phyloP scores from a whole-genome alignment of 2,113 vertebrate species.

The Oplegnathus fasciatus region DNA sequence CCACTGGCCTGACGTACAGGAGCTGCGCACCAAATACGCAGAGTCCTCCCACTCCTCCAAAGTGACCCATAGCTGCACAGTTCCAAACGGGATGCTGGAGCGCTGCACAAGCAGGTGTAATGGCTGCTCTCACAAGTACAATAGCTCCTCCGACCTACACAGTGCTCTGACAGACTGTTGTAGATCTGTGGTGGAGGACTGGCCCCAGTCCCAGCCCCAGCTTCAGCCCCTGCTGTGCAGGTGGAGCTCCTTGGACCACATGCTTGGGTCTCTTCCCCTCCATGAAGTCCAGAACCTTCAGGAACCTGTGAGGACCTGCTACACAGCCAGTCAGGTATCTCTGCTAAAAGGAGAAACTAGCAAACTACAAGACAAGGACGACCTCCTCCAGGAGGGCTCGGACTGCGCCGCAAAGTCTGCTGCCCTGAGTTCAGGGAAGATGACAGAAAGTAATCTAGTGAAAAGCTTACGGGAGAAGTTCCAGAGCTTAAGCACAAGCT shows the following conservation, averaged over 20 bases:
- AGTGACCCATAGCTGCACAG: constrained; percentile 67
- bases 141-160: constrained; percentile 50
- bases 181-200: constrained; percentile 45
- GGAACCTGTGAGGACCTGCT: constrained; percentile 53
- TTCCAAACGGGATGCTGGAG: constrained; percentile 79
- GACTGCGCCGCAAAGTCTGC: constrained; percentile 59
- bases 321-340: constrained; percentile 78
- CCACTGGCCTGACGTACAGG: constrained; percentile 91
- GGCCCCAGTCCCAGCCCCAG: constrained; percentile 39
- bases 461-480: constrained; percentile 94
- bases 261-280: constrained; percentile 63
- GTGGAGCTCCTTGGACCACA: constrained; percentile 81
- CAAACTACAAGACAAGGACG: constrained; percentile 25
- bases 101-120: constrained; percentile 39
- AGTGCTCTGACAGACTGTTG: constrained; percentile 39
- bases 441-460: constrained; percentile 83
- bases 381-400: constrained; percentile 30
- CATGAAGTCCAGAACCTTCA: constrained; percentile 71
- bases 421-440: constrained; percentile 55
- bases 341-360: constrained; percentile 72
- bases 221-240: constrained; percentile 69
- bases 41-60: constrained; percentile 23
- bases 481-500: constrained; percentile 88
- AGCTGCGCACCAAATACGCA: constrained; percentile 89
- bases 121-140: constrained; percentile 58